phyloP scores from a whole-genome alignment of 2,888 invertebrate genomes.

The Melinopterus prodromus region DNA sequence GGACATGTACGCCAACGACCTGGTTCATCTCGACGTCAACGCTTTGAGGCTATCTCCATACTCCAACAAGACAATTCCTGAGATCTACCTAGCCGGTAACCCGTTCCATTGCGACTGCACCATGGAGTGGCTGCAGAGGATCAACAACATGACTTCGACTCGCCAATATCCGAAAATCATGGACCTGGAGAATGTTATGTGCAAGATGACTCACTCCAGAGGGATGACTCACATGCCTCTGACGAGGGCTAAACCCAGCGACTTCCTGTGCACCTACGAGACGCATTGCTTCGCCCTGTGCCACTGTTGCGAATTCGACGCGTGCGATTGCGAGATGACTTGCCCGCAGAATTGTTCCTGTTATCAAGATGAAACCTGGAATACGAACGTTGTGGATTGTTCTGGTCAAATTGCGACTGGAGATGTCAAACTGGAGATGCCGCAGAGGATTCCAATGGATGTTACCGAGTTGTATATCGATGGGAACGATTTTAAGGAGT shows the following conservation, averaged over 20 bases:
- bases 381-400: slow-evolving; percentile 92
- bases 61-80: slow-evolving; percentile 79
- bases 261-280: slow-evolving; percentile 92
- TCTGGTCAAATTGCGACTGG: slow-evolving; percentile 79
- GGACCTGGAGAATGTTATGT: slow-evolving; percentile 89
- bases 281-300: slow-evolving; percentile 94
- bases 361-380: slow-evolving; percentile 94
- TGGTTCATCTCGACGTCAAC: slow-evolving; percentile 83
- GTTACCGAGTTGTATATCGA: slow-evolving; percentile 93
- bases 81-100: slow-evolving; percentile 91
- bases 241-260: slow-evolving; percentile 78
- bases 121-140: slow-evolving; percentile 93
- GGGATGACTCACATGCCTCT: slow-evolving; percentile 82
- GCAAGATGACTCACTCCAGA: slow-evolving; percentile 84
- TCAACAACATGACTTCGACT: slow-evolving; percentile 84
- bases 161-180: slow-evolving; percentile 88
- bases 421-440: no score
- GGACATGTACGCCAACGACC: slow-evolving; percentile 89
- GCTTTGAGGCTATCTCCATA: slow-evolving; percentile 81
- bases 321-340: slow-evolving; percentile 96
- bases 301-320: slow-evolving; percentile 95
- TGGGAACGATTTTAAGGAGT: slow-evolving; percentile 84
- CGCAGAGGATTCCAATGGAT: slow-evolving; percentile 90
- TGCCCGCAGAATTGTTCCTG: slow-evolving; percentile 94
- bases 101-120: slow-evolving; percentile 95